Evolutionary conservation across 2,888 invertebrate genomes (phyloP), one percentile per base, ranked within the genome.

Genomic region (Nasonia oneida): DNA sequence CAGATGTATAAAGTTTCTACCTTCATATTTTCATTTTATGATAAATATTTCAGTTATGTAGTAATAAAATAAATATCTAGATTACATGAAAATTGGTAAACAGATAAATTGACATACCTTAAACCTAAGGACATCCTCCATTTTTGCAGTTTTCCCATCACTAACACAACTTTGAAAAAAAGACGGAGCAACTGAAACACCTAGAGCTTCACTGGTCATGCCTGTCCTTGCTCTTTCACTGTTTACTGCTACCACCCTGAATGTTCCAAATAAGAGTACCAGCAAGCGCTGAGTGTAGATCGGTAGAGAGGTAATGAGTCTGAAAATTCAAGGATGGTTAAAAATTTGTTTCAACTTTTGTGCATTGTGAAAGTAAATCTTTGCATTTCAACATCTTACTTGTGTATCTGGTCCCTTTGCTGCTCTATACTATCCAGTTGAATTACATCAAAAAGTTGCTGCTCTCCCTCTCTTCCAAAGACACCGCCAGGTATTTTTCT

Each of bases 101-200:
- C n/a, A 61, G n/a, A 61, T n/a, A n/a, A 61, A n/a, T 61, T 61
- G 57, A 61, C 53, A 50, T 94, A 98, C 98, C 97, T 98, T 98
- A 94, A 97, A 98, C 92, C 98, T 95, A 93, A 98, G 96, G 86
- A 98, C 98, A 94, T 98, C 98, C 94, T 98, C 98, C 97, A 98
- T 98, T 94, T 97, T 97, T 87, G 98, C 98, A 77, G 98, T 97
- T 94, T 98, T 97, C 88, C 98, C 98, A 94, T 98, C 98, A 91
- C 97, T 97, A 91, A 98, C 98, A 94, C 98, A 98, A 89, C 98
- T 97, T 94, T 98, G 98, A 94, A 99, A 98, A 94, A 99, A 98
- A 90, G 98, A 98, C 37, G 98, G 98, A 81, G 98, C 98, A 77
- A 98, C 98, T 67, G 98, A 98, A 91, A 99, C 98, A 88, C 98